Evolutionary conservation across 2,797 vertebrate genomes (phyloP), one percentile per base, ranked within the genome.

Genomic region (Adelosebastes latens): DNA sequence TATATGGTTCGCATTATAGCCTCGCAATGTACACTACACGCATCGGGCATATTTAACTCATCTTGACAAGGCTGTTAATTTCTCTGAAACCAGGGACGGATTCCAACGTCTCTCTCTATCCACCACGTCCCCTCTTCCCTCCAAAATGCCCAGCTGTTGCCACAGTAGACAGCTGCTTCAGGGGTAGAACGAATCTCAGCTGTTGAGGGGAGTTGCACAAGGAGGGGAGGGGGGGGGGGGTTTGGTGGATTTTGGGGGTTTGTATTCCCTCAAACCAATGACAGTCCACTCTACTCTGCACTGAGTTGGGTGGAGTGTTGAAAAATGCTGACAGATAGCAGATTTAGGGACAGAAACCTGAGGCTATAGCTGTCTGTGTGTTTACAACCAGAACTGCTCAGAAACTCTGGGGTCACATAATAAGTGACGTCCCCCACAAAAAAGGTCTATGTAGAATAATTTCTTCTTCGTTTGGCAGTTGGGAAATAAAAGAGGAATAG

Each of bases 121-220:
- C 62, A 52, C 82, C 62, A 52, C 12, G 56, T 88, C 72, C 77
- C 85, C 39, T 80, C 62, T 95, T 95, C 94, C 93, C 93, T 95
- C 93, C 94, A 95, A 95, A 95, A 94, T 90, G 88, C 77, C 90
- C 95, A 95, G 95, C 93, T 95, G 95, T 93, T 94, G 90, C 88
- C 52, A 53, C 77, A 75, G 77, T 49, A 85, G 93, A 92, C 95
- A 95, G 95, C 95, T 95, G 95, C 92, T 87, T 75, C 29, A 62
- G 79, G 68, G 66, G 89, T 81, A 89, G 90, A 94, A 95, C 91
- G 25, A 94, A 95, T 95, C 94, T 95, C 95, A 95, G 95, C 94
- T 95, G 95, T 94, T 92, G 65, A 67, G 76, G 56, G 61, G 68
- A 82, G 90, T 71, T 74, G 83, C 66, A 74, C 12, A 25, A 22